Percentiles rank a stretch among this genome's conserved stretches.
Evolutionary conservation across 2,113 vertebrate species (phyloP).

Genomic region (Gorsachius goisagi): DNA sequence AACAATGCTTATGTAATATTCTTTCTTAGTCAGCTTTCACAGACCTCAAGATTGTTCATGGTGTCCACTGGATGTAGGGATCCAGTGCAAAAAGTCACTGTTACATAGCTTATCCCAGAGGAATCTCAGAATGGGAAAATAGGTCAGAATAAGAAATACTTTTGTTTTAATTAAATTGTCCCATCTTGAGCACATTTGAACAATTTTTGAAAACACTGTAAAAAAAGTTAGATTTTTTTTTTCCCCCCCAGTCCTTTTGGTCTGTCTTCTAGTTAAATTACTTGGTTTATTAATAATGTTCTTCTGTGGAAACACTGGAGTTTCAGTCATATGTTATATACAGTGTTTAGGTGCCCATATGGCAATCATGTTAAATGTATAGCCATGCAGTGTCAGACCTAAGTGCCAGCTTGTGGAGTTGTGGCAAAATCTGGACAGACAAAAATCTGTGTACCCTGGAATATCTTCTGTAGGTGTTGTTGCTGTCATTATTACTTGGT

Average conservation of each 20-base stretch:
- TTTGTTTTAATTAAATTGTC: not conserved
- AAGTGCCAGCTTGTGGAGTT: not conserved
- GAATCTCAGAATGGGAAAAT: not conserved
- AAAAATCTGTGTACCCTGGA: not conserved
- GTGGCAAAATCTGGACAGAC: not conserved
- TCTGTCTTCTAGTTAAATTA: not conserved
- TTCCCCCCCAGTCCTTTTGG: not conserved
- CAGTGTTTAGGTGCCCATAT: not conserved
- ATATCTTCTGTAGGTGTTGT: not conserved
- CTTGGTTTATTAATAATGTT: not conserved
- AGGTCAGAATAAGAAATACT: not conserved
- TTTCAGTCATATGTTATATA: not conserved
- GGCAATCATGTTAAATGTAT: not conserved
- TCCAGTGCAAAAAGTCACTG: not conserved
- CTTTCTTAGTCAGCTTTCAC: not conserved
- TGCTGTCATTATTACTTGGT: not conserved
- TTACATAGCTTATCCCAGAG: not conserved
- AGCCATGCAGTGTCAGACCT: not conserved
- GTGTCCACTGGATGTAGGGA: not conserved
- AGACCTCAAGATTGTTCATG: not conserved
- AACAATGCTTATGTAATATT: not conserved
- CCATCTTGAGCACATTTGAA: not conserved
- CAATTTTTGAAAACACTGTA: not conserved
- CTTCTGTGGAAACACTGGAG: not conserved
- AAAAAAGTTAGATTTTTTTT: not conserved